A percentile compares a stretch with the other conserved stretches of the same genome.
phyloP scores from a whole-genome alignment of 2,797 vertebrate species.

The Lepus townsendii region DNA sequence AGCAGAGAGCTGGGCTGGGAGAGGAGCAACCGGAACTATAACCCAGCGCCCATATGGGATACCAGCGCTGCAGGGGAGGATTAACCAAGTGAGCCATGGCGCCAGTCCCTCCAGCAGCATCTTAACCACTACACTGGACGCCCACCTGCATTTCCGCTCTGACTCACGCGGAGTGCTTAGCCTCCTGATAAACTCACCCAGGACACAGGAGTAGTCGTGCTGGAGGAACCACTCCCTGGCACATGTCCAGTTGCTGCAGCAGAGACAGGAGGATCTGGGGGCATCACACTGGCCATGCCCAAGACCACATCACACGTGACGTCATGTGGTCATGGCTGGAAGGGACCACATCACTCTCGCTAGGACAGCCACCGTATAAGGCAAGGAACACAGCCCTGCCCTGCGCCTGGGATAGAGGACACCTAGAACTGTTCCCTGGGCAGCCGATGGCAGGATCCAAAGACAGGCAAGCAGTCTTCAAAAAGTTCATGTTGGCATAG shows the following conservation, averaged over 20 bases:
- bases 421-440: not conserved
- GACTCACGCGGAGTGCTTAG: not conserved
- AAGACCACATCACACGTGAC: too few relatives aligned
- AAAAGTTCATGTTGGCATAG: too few relatives aligned
- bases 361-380: not conserved
- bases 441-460: not conserved
- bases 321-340: not conserved
- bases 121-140: too few relatives aligned
- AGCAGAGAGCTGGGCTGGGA: too few relatives aligned
- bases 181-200: not conserved
- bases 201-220: not conserved
- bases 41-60: too few relatives aligned
- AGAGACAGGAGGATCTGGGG: not conserved
- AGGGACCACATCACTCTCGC: not conserved
- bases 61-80: too few relatives aligned
- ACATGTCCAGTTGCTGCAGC: not conserved
- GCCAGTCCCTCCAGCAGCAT: too few relatives aligned
- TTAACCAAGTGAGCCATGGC: too few relatives aligned
- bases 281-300: not conserved
- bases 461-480: too few relatives aligned
- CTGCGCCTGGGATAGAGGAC: not conserved
- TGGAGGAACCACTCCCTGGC: not conserved
- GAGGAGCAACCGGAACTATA: too few relatives aligned
- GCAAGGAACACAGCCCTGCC: not conserved
- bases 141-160: not conserved